phyloP scores from a whole-genome alignment of 2,797 vertebrate species.

The Scomberomorus guttatus region DNA sequence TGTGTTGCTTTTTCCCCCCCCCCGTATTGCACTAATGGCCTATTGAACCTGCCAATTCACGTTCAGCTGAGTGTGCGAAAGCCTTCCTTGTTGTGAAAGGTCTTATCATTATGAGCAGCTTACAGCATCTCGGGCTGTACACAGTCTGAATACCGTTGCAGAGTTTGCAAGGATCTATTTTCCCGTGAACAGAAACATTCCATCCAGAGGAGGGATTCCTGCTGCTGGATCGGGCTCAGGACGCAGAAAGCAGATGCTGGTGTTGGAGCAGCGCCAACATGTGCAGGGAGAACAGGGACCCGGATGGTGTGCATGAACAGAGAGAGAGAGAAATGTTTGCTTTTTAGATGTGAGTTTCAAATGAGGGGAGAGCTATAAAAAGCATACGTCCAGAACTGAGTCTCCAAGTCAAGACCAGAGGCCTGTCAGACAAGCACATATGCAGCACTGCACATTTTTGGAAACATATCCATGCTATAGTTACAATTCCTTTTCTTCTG shows the following conservation, averaged over 20 bases:
- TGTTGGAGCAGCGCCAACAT: slow-evolving; percentile 72
- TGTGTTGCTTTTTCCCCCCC: slow-evolving; percentile 30
- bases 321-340: slow-evolving; percentile 77
- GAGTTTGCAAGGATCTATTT: slow-evolving; percentile 62
- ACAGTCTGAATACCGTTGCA: slow-evolving; percentile 52
- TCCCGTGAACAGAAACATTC: slow-evolving; percentile 71
- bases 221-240: slow-evolving; percentile 67
- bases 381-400: slow-evolving; percentile 68
- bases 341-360: slow-evolving; percentile 79
- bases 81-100: slow-evolving; percentile 70
- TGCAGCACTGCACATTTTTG: slow-evolving; percentile 50
- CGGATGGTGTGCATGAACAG: slow-evolving; percentile 67
- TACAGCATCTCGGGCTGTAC: slow-evolving; percentile 50
- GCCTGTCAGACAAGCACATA: slow-evolving; percentile 52
- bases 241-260: slow-evolving; percentile 82
- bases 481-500: slow-evolving; percentile 27
- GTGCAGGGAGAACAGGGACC: slow-evolving; percentile 70
- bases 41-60: slow-evolving; percentile 77
- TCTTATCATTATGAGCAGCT: slow-evolving; percentile 69
- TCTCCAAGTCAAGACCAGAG: slow-evolving; percentile 62
- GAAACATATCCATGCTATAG: slow-evolving; percentile 27
- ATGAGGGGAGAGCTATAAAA: slow-evolving; percentile 73
- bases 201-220: slow-evolving; percentile 74
- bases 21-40: slow-evolving; percentile 67
- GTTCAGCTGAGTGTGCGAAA: slow-evolving; percentile 71